These are phyloP conservation scores for Siniperca obscura DNA, from an alignment of 2,797 vertebrate genomes.

Conservation along the genomic window DNA sequence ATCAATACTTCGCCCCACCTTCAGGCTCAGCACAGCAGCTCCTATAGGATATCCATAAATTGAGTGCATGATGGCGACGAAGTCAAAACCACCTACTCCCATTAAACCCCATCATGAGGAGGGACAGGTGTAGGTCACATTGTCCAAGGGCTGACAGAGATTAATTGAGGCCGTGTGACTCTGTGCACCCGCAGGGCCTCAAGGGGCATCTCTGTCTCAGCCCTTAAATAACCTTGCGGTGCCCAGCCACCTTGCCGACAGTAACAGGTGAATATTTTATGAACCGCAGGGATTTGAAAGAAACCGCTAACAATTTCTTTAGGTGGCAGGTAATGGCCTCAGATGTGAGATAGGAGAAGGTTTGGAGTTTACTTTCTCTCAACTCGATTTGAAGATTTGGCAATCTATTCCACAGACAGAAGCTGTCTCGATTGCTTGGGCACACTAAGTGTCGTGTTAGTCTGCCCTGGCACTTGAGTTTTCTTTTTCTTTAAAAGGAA, in stretches of 20 bases:
- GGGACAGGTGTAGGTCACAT: constrained; percentile 77
- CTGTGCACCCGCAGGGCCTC: constrained; percentile 41
- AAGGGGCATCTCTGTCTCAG: constrained; percentile 37
- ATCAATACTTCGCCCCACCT: constrained; percentile 65
- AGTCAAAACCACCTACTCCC: constrained; percentile 65
- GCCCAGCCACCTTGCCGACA: constrained; percentile 53
- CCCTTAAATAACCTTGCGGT: constrained; percentile 63
- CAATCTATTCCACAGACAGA: constrained; percentile 31
- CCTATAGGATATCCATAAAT: constrained; percentile 78
- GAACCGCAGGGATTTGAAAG: constrained; percentile 57
- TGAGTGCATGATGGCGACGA: constrained; percentile 63
- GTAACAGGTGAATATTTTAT: constrained; percentile 81
- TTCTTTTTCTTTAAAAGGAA: constrained; percentile 17
- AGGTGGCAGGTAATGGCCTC: constrained; percentile 46
- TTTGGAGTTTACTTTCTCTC: constrained; percentile 44
- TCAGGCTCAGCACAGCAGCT: constrained; percentile 43
- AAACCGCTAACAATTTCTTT: constrained; percentile 46
- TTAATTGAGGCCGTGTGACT: constrained; percentile 75
- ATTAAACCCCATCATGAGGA: constrained; percentile 66
- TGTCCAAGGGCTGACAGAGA: constrained; percentile 74
- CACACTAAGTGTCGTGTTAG: constrained; percentile 44
- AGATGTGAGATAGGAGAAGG: constrained; percentile 37
- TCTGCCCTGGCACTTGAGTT: constrained; percentile 5
- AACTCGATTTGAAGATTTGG: constrained; percentile 30
- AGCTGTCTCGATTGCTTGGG: constrained; percentile 33